phyloP scores from a whole-genome alignment of 35 echinoderm and acorn worm genomes.

The Ophioderma brevispina region DNA sequence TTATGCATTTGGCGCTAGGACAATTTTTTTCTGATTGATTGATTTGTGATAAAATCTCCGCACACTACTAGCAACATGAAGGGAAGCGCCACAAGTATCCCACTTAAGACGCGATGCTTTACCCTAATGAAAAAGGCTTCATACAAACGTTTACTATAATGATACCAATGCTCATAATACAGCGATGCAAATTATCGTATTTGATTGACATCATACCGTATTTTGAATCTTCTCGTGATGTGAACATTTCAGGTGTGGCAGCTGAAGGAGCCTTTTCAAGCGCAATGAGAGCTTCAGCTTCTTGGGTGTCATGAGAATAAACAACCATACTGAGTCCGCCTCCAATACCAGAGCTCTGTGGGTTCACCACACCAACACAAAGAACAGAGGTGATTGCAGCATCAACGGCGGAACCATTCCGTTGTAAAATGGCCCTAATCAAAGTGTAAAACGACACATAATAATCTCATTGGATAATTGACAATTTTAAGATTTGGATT shows the following conservation, averaged over 20 bases:
- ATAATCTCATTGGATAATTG: not conserved
- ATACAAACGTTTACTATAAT: not conserved
- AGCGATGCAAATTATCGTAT: not conserved
- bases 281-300: conserved; percentile 14
- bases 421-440: conserved; percentile 35
- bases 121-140: not conserved
- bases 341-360: conserved; percentile 60
- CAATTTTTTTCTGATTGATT: no score
- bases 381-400: conserved; percentile 56
- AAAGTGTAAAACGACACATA: not conserved
- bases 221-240: conserved; percentile 1
- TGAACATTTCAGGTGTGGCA: conserved; percentile 38
- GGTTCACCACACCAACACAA: conserved; percentile 61
- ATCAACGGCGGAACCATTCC: conserved; percentile 67
- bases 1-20: no score
- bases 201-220: conserved; percentile 25
- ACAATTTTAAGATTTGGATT: not conserved
- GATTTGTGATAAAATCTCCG: no score
- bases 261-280: conserved; percentile 43
- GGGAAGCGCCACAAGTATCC: no score
- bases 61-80: no score
- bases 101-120: no score
- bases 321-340: conserved; percentile 69
- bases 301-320: conserved; percentile 17
- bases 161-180: not conserved